phyloP scores from a whole-genome alignment of 2,113 vertebrate genomes.

The Thinocorus orbignyianus region DNA sequence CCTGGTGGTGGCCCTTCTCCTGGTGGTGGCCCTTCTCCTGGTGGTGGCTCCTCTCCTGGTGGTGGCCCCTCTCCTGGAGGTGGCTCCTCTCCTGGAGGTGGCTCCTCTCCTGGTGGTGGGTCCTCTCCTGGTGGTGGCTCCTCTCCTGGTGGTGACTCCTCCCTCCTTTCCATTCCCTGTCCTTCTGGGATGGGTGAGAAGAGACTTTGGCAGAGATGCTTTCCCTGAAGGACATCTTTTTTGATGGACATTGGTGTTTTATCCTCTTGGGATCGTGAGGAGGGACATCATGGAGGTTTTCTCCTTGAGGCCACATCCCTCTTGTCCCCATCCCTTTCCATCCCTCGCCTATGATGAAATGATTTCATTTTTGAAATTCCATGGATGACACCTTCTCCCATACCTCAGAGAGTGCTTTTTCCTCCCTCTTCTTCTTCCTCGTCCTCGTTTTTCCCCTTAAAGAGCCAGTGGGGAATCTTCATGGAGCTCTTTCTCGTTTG shows the following conservation, averaged over 20 bases:
- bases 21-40: too few species aligned
- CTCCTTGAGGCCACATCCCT: background rate
- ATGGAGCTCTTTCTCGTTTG: background rate
- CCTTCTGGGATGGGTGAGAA: background rate
- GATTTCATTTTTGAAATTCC: background rate
- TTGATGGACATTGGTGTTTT: background rate
- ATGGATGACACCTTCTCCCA: rapidly evolving
- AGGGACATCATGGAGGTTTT: background rate
- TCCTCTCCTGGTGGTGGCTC: too few species aligned
- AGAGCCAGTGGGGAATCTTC: background rate
- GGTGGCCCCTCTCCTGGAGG: too few species aligned
- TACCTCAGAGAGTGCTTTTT: background rate
- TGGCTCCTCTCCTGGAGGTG: too few species aligned
- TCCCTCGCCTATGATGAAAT: background rate
- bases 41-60: too few species aligned
- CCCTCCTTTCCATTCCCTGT: background rate
- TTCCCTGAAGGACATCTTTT: background rate
- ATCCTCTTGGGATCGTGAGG: background rate
- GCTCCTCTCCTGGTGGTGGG: too few species aligned
- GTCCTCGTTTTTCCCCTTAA: background rate
- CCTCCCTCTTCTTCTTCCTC: too few species aligned
- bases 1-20: too few species aligned
- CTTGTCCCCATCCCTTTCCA: background rate
- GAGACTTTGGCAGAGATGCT: background rate
- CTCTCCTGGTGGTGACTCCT: too few species aligned